phyloP scores from a whole-genome alignment of 1,140 invertebrate genomes.

The Halictus rubicundus region DNA sequence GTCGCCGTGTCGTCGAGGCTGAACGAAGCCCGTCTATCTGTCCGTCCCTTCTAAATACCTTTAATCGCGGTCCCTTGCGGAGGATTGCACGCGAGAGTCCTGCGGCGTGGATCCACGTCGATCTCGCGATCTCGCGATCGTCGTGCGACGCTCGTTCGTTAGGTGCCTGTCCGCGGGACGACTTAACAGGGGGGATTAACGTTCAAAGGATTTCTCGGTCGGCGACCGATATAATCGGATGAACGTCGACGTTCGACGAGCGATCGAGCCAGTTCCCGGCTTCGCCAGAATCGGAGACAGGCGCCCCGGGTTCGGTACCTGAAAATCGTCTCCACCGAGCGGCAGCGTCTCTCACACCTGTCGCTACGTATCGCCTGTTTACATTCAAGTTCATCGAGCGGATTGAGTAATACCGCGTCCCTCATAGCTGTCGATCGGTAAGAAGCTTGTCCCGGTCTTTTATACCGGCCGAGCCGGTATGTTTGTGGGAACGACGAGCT shows the following conservation, averaged over 20 bases:
- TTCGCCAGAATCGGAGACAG: not conserved
- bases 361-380: conserved; percentile 5
- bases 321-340: not conserved
- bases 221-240: conserved; percentile 66
- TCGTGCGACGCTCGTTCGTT: conserved; percentile 5
- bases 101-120: not conserved
- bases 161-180: conserved; percentile 21
- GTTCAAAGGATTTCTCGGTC: conserved; percentile 38
- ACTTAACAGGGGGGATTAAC: conserved; percentile 43
- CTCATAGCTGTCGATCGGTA: conserved; percentile 3
- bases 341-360: not conserved
- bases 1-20: too few species aligned
- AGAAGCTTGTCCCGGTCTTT: not conserved
- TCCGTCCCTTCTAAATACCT: conserved; percentile 23
- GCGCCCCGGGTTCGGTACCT: not conserved
- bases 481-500: conserved; percentile 3
- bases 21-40: not conserved
- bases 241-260: conserved; percentile 46
- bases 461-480: not conserved
- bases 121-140: not conserved
- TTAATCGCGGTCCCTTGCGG: conserved; percentile 24
- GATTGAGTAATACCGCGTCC: not conserved
- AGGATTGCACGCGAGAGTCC: not conserved
- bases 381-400: not conserved
- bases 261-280: conserved; percentile 53